Base-by-base conservation (phyloP, 1,140 invertebrate species). In the Maniola jurtina region DNA sequence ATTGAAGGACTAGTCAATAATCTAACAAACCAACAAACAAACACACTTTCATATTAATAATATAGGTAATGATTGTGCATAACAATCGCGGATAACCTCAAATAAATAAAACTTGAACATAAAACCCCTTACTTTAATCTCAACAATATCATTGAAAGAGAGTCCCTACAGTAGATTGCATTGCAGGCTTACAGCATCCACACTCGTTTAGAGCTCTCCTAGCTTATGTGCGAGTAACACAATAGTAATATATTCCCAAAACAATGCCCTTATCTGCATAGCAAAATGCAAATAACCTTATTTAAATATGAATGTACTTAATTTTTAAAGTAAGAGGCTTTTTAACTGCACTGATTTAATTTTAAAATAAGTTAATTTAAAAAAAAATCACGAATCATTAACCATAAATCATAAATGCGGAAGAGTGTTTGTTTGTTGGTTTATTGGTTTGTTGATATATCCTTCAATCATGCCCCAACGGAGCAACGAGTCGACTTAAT, bases 171-270 rank as follows among this genome's bases (percentile, higher is more conserved):
- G 34, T 55, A 52, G 48, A 52, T 55, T 55, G 52, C 52, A 55
- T 34, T 55, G 33, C 52, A 13, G 25, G 25, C 33, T 34, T 13
- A 5, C 52, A 34, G 52, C 33, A 34, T 33, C 15, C 56, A 40
- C 38, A 45, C 14, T 59, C 57, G 42, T 59, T 59, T 59, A 47
- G 57, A 42, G 57, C 33, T 59, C 13, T 13, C 25, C 38, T 13
- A 45, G 25, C 38, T 45, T 59, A 59, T 45, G 42, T 25, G 25
- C 4, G 25, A 25, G 25, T 59, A 59, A 33, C 57, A 59, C 57
- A 47, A 45, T 59, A 47, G 40, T 59, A 59, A 59, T 59, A 59
- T 59, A 33, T 59, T 59, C 57, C 14, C 57, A 42, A 59, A 59
- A 59, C 57, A 59, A 35, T 59, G 40, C 35, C 42, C 57, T 59